Conservation (phyloP, 1,140 invertebrate genomes). For the Nasonia vitripennis region DNA sequence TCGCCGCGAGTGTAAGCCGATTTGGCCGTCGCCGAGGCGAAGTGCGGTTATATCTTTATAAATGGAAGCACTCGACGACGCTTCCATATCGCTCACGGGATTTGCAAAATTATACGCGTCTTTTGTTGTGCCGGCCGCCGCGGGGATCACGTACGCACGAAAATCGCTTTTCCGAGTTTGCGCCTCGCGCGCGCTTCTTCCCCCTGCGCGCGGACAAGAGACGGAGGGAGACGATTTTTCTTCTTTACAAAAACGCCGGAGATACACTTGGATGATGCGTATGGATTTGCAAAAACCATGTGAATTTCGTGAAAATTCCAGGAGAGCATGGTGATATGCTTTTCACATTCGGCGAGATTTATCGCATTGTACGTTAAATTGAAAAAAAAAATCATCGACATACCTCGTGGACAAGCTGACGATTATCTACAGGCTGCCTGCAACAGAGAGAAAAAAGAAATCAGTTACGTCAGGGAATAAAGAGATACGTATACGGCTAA, state of each 20-base stretch:
- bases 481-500: not conserved
- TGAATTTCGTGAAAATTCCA: not conserved
- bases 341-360: too few species aligned
- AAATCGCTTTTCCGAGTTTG: conserved; percentile 26
- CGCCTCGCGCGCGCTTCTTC: not conserved
- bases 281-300: not conserved
- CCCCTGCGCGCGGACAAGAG: not conserved
- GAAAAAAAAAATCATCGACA: too few species aligned
- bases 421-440: too few species aligned
- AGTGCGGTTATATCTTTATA: conserved; percentile 70
- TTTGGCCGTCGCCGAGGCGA: conserved; percentile 57
- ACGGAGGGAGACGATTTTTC: not conserved
- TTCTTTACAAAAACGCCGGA: not conserved
- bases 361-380: too few species aligned
- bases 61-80: conserved; percentile 65
- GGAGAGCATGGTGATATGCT: too few species aligned
- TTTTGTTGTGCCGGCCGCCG: conserved; percentile 52
- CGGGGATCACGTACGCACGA: not conserved
- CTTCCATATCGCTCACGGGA: conserved; percentile 64
- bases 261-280: too few species aligned
- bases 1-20: conserved; percentile 61
- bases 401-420: not conserved
- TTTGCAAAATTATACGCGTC: conserved; percentile 67
- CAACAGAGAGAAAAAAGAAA: too few species aligned
- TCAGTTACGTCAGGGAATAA: too few species aligned